Conservation (phyloP, 2,888 invertebrate genomes). For the Teleiodes luculella region DNA sequence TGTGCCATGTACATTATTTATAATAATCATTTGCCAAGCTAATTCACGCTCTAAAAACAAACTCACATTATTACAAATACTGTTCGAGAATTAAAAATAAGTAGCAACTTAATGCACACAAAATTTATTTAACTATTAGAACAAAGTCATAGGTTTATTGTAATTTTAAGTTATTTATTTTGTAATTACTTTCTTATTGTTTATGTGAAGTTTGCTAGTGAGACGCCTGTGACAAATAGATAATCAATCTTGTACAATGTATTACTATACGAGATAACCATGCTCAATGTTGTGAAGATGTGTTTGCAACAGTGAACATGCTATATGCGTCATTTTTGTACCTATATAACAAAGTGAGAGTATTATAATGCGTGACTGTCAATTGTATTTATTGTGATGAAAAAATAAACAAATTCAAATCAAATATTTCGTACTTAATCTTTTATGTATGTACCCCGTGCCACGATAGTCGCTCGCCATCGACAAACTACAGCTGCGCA, state of each 20-base stretch:
- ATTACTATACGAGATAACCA: conserved; percentile 25
- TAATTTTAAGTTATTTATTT: conserved; percentile 70
- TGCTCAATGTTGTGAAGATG: conserved; percentile 67
- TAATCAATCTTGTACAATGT: conserved; percentile 8
- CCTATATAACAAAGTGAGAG: conserved; percentile 22
- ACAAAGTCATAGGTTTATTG: conserved; percentile 62
- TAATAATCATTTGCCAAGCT: conserved; percentile 17
- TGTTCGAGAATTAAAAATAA: too few species aligned
- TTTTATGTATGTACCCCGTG: too few species aligned
- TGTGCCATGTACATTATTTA: conserved; percentile 57
- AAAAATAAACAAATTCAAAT: conserved; percentile 15
- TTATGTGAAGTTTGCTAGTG: conserved; percentile 17
- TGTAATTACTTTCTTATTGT: conserved; percentile 31
- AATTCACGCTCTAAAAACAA: too few species aligned
- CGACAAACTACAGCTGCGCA: too few species aligned
- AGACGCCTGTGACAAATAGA: conserved; percentile 13
- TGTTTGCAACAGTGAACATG: conserved; percentile 67
- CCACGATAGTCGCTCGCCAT: too few species aligned
- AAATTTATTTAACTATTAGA: conserved; percentile 33
- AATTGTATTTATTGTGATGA: conserved; percentile 61
- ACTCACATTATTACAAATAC: too few species aligned
- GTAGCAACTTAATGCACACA: neutral
- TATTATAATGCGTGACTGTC: conserved; percentile 26
- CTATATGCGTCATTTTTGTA: conserved; percentile 23
- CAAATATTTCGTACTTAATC: too few species aligned